Conservation (phyloP, 1,140 invertebrate genomes). For the Bilobella aurantiaca region DNA sequence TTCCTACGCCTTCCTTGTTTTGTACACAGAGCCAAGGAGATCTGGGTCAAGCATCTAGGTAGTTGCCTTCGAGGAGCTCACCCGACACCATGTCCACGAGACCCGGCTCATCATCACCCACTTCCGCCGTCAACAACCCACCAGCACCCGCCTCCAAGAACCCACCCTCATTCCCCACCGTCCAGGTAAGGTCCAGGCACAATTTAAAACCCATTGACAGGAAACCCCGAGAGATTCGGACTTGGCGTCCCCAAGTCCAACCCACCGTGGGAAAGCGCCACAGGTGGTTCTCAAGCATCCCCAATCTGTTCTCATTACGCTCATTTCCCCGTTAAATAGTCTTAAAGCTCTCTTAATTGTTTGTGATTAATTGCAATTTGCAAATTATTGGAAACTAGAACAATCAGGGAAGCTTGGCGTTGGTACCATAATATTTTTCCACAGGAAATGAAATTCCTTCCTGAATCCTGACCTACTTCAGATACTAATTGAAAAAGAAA, state of each 20-base stretch:
- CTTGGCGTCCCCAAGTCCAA: no score
- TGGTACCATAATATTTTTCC: no score
- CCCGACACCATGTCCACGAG: constrained; percentile 34
- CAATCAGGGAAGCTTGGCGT: no score
- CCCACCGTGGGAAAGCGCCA: background rate
- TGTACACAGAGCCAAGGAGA: constrained; percentile 8
- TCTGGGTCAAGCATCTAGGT: constrained; percentile 35
- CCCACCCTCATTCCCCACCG: constrained; percentile 12
- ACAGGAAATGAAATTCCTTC: no score
- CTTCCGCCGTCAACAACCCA: constrained; percentile 21
- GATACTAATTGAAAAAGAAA: no score
- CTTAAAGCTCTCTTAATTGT: background rate
- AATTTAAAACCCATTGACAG: background rate
- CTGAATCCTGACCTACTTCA: no score
- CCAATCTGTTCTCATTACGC: background rate
- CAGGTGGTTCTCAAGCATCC: background rate
- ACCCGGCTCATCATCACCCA: constrained; percentile 23
- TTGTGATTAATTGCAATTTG: no score
- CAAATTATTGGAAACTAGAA: no score
- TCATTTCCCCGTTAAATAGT: background rate
- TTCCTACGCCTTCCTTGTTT: no score
- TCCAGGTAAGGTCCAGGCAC: constrained; percentile 19
- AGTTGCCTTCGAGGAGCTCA: constrained; percentile 33
- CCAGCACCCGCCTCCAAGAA: constrained; percentile 6
- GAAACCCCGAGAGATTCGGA: background rate